Percentiles rank a stretch among this genome's conserved stretches.
Conservation (phyloP, 1,140 invertebrate species). For the Drosophila tristis region DNA sequence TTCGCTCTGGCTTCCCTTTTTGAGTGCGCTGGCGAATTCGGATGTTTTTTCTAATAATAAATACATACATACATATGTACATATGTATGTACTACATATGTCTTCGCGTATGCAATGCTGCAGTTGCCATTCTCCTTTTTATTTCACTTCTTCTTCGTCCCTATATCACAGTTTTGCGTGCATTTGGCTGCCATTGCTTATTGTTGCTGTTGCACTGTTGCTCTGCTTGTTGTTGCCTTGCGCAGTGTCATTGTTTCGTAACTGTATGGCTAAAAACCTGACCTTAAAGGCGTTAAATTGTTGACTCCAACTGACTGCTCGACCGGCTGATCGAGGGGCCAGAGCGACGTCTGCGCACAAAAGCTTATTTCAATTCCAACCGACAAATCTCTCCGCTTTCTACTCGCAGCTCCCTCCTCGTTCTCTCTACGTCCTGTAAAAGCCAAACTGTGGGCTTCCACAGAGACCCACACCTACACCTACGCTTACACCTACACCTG, state of each 20-base stretch:
- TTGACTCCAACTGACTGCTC: constrained; percentile 57
- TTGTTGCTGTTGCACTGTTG: constrained; percentile 37
- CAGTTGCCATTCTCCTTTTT: constrained; percentile 2
- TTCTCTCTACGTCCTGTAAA: constrained; percentile 41
- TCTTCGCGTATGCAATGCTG: background rate
- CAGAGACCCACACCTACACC: constrained; percentile 1
- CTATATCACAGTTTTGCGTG: constrained; percentile 17
- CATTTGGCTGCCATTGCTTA: constrained; percentile 71
- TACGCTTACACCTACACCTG: constrained; percentile 9
- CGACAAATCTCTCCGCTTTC: background rate
- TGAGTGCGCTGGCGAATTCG: constrained; percentile 48
- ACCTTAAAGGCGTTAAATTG: constrained; percentile 81
- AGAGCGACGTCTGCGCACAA: constrained; percentile 50
- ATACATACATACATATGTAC: constrained; percentile 32
- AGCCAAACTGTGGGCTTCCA: constrained; percentile 46
- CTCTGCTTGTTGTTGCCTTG: no score
- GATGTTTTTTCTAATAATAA: constrained; percentile 64
- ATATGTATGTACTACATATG: background rate
- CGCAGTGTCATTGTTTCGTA: constrained; percentile 70
- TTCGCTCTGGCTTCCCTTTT: constrained; percentile 13
- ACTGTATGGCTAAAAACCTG: constrained; percentile 63
- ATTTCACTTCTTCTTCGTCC: constrained; percentile 3
- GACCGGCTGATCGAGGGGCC: constrained; percentile 44
- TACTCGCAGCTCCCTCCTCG: constrained; percentile 8
- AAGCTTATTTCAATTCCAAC: no score